A percentile compares a stretch with the other conserved stretches of the same genome.
phyloP scores from a whole-genome alignment of 2,888 invertebrate species.

The Steinernema hermaphroditum region DNA sequence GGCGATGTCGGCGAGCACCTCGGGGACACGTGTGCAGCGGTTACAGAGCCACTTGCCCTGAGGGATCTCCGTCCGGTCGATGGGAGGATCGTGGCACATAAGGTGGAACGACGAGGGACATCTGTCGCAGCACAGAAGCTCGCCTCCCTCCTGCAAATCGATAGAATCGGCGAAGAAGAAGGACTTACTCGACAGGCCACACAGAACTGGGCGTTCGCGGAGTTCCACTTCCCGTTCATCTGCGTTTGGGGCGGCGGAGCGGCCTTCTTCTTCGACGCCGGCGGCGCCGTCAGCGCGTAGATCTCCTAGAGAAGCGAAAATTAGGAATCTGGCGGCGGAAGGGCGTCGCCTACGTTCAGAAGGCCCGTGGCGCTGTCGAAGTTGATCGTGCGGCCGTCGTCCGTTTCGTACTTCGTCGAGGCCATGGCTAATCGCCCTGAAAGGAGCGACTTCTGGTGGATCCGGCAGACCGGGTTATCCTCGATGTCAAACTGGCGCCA shows the following conservation, averaged over 20 bases:
- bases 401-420: conserved; percentile 6
- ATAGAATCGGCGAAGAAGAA: too few relatives aligned
- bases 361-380: conserved; percentile 14
- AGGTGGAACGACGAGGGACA: conserved; percentile 95
- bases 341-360: not conserved
- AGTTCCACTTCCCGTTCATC: conserved; percentile 10
- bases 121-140: conserved; percentile 89
- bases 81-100: conserved; percentile 91
- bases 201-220: conserved; percentile 22
- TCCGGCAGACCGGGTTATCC: too few relatives aligned
- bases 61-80: conserved; percentile 86
- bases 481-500: conserved; percentile 17
- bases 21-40: conserved; percentile 72
- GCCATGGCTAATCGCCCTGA: conserved; percentile 25
- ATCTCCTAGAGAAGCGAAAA: not conserved
- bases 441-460: not conserved
- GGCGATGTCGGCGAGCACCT: not conserved
- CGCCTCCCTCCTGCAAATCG: conserved; percentile 78
- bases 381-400: conserved; percentile 1
- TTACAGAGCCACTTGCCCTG: conserved; percentile 88
- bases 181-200: conserved; percentile 3
- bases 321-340: not conserved
- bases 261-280: not conserved
- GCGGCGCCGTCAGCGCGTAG: conserved; percentile 5
- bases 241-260: not conserved